These are phyloP conservation scores for Orthonyx spaldingii DNA, from an alignment of 2,113 vertebrate genomes.

Conservation along the genomic window DNA sequence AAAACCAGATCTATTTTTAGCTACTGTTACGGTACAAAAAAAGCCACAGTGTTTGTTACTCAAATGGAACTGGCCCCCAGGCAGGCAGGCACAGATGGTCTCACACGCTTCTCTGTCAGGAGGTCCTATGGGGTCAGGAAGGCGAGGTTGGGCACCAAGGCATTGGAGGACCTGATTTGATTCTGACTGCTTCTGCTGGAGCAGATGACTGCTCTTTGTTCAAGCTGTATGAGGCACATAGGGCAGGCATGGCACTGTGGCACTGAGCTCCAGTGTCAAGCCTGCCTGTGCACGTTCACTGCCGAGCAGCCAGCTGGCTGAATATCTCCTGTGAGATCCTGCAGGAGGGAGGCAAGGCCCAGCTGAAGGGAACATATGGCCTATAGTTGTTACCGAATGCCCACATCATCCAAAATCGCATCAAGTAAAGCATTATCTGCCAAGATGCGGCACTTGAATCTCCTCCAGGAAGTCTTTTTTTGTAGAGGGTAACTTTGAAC, in stretches of 20 bases:
- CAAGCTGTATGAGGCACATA: background rate
- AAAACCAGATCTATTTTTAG: background rate
- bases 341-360: background rate
- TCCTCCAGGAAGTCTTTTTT: background rate
- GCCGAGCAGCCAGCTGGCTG: conserved; percentile 22
- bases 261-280: background rate
- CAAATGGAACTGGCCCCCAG: background rate
- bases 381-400: conserved; percentile 18
- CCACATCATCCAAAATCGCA: background rate
- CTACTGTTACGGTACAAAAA: background rate
- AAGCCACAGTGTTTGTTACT: background rate
- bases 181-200: background rate
- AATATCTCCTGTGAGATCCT: background rate
- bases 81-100: background rate
- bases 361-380: conserved; percentile 49
- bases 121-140: background rate
- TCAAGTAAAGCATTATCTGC: background rate
- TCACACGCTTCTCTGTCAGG: background rate
- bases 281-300: background rate
- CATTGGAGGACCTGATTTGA: background rate
- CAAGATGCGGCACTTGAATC: background rate
- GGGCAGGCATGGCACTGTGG: background rate
- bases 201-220: background rate
- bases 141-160: background rate
- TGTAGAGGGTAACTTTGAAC: background rate